A percentile compares a stretch with the other conserved stretches of the same genome.
Conservation (phyloP, 2,113 vertebrate genomes). For the Ceuthmochares aereus region DNA sequence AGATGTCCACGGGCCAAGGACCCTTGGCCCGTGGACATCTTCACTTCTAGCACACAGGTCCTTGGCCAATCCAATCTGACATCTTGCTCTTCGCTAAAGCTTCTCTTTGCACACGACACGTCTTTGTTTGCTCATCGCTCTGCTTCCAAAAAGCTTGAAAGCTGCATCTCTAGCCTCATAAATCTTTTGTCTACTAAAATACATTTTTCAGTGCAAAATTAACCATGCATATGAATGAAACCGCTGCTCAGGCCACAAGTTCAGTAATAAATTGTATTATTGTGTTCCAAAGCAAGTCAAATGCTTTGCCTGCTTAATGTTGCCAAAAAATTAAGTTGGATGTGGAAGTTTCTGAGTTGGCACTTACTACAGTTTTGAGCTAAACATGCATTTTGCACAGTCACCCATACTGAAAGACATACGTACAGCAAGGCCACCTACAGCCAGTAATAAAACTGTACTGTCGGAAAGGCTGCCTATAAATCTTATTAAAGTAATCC, state of each 20-base stretch:
- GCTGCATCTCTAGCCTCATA: not conserved
- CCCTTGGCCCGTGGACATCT: too few relatives aligned
- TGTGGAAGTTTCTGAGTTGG: slow-evolving; percentile 17
- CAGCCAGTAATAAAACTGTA: slow-evolving; percentile 43
- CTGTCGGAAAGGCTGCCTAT: slow-evolving; percentile 65
- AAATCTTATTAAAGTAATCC: slow-evolving; percentile 84
- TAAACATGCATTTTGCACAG: not conserved
- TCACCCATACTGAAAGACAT: slow-evolving; percentile 32
- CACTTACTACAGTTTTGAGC: not conserved
- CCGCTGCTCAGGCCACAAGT: not conserved
- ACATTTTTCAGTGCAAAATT: not conserved
- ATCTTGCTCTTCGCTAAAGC: not conserved
- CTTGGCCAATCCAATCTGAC: not conserved
- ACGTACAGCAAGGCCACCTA: slow-evolving; percentile 37
- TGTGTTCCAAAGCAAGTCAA: not conserved
- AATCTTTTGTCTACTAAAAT: not conserved
- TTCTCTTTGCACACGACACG: not conserved
- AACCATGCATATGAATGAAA: not conserved
- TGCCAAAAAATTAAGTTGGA: slow-evolving; percentile 27
- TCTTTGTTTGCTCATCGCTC: not conserved
- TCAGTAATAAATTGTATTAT: not conserved
- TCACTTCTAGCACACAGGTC: too few relatives aligned
- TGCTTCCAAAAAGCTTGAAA: not conserved
- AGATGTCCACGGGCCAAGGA: not conserved
- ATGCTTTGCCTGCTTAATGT: not conserved